Percentiles rank a stretch among this genome's conserved stretches.
phyloP scores from a whole-genome alignment of 2,113 vertebrate genomes.

The Alexandromys fortis region DNA sequence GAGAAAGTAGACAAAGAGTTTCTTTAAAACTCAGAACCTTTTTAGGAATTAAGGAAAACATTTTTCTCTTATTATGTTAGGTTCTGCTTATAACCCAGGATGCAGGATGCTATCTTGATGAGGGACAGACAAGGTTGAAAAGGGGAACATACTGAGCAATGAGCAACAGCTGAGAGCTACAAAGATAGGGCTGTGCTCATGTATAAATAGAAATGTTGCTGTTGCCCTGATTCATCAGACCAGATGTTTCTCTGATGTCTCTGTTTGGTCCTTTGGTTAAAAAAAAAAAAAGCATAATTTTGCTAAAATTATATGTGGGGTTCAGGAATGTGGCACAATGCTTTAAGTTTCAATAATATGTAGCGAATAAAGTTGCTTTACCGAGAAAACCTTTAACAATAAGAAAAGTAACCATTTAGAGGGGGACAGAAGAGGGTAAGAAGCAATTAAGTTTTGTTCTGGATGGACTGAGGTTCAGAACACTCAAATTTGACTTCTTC shows the following conservation, averaged over 20 bases:
- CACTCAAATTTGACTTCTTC: conserved; percentile 25
- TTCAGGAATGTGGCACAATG: conserved; percentile 67
- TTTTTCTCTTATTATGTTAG: conserved; percentile 4
- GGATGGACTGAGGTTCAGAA: not conserved
- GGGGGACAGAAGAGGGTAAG: not conserved
- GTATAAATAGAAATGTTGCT: conserved; percentile 85
- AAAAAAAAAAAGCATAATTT: conserved; percentile 79
- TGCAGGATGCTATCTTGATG: conserved; percentile 75
- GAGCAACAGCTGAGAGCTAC: conserved; percentile 85
- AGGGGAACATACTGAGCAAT: conserved; percentile 62
- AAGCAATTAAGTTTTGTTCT: not conserved
- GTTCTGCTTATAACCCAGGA: conserved; percentile 72
- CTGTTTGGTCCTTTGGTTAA: conserved; percentile 71
- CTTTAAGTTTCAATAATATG: conserved; percentile 67
- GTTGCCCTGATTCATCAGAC: conserved; percentile 83
- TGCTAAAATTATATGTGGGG: conserved; percentile 77
- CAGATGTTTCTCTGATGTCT: conserved; percentile 87
- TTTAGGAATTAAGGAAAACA: not conserved
- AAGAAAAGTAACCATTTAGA: conserved; percentile 45
- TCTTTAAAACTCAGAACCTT: conserved; percentile 49
- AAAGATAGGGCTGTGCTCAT: conserved; percentile 67
- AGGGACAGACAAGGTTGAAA: conserved; percentile 75
- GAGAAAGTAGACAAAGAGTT: conserved; percentile 47
- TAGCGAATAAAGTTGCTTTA: conserved; percentile 62
- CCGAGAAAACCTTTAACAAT: conserved; percentile 52